Conservation (phyloP, 1,140 invertebrate genomes). For the Macrostomum lignano region DNA sequence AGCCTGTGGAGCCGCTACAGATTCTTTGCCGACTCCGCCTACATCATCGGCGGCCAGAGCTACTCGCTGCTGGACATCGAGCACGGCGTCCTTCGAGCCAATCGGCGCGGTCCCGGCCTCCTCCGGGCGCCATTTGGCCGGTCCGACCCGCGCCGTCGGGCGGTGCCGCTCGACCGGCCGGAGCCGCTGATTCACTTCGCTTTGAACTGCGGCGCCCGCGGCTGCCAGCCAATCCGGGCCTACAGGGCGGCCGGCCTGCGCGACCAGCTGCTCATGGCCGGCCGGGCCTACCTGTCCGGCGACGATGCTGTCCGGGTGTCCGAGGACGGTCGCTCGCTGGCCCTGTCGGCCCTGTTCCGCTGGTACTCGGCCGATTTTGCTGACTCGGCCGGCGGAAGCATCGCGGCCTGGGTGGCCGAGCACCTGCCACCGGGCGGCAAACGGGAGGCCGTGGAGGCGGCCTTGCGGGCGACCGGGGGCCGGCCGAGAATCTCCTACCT, state of each 20-base stretch:
- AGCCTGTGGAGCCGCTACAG: constrained; percentile 28
- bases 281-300: constrained; percentile 17
- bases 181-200: constrained; percentile 29
- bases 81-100: constrained; percentile 28
- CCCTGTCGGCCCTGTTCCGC: constrained; percentile 25
- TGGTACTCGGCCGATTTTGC: constrained; percentile 29
- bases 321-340: constrained; percentile 14
- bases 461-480: no score
- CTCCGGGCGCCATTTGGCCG: constrained; percentile 24
- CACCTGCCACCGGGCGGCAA: no score
- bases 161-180: constrained; percentile 17
- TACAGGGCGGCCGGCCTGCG: no score
- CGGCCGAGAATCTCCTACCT: no score
- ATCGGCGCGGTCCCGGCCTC: constrained; percentile 26
- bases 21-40: constrained; percentile 11
- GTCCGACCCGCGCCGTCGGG: constrained; percentile 19
- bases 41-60: constrained; percentile 24
- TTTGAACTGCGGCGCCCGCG: constrained; percentile 25
- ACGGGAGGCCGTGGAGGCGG: no score
- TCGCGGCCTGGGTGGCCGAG: no score
- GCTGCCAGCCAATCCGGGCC: constrained; percentile 26
- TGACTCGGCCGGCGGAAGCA: no score
- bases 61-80: constrained; percentile 30
- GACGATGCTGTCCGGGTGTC: constrained; percentile 20
- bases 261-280: constrained; percentile 13